phyloP scores from a whole-genome alignment of 2,888 invertebrate species.

The Rhingia rostrata region DNA sequence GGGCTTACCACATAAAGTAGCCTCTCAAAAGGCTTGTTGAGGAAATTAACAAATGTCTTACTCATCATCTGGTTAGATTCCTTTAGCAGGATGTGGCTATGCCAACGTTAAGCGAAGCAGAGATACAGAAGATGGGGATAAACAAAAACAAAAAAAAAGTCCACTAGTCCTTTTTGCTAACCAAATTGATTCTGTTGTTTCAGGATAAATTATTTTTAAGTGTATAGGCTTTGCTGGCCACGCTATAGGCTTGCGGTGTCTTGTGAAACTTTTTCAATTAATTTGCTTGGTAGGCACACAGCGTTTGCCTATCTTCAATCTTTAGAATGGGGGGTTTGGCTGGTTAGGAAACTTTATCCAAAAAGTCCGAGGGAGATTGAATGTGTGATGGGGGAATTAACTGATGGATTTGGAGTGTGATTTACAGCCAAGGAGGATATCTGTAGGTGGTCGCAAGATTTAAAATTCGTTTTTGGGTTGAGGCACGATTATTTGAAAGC shows the following conservation, averaged over 20 bases:
- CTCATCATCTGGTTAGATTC: not conserved
- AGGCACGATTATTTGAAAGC: too few relatives aligned
- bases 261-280: conserved; percentile 46
- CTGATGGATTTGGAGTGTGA: too few relatives aligned
- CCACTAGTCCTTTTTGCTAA: conserved; percentile 54
- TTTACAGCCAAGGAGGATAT: too few relatives aligned
- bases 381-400: too few relatives aligned
- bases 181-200: conserved; percentile 64
- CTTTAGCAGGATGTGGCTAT: not conserved
- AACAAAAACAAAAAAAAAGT: conserved; percentile 29
- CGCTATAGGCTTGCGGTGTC: conserved; percentile 6
- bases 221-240: conserved; percentile 16
- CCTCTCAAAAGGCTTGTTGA: too few relatives aligned
- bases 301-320: not conserved
- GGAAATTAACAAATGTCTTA: too few relatives aligned
- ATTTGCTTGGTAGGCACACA: conserved; percentile 22
- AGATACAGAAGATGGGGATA: not conserved
- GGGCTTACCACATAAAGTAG: too few relatives aligned
- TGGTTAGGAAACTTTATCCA: not conserved
- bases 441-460: too few relatives aligned
- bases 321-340: not conserved
- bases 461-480: too few relatives aligned
- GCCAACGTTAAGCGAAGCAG: not conserved
- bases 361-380: too few relatives aligned
- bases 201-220: conserved; percentile 48